These are phyloP conservation scores for Tachycineta bicolor DNA, from an alignment of 2,113 vertebrate genomes.

Conservation along the genomic window DNA sequence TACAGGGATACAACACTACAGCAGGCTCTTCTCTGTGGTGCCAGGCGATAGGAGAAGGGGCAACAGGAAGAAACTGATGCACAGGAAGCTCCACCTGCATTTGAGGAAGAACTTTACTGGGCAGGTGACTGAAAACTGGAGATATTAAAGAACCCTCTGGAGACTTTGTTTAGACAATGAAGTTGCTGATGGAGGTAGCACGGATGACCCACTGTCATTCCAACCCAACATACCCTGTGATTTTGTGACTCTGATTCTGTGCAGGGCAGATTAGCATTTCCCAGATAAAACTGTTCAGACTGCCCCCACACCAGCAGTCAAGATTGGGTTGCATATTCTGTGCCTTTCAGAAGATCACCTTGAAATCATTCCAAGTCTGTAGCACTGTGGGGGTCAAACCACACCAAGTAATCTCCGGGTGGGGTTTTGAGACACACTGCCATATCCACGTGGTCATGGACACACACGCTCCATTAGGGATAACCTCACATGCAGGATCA, in stretches of 20 bases:
- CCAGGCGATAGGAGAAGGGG: background rate
- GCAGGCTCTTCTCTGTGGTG: background rate
- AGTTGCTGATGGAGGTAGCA: background rate
- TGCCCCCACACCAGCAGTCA: too few relatives aligned
- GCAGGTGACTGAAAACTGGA: background rate
- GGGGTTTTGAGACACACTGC: background rate
- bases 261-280: background rate
- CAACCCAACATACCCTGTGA: background rate
- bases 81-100: background rate
- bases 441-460: fast-evolving
- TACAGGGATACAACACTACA: background rate
- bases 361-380: background rate
- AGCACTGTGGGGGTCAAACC: background rate
- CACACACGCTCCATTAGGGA: fast-evolving
- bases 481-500: background rate
- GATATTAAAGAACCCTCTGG: background rate
- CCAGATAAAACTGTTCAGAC: background rate
- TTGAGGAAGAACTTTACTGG: background rate
- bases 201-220: background rate
- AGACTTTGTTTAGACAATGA: background rate
- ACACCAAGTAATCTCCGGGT: fast-evolving
- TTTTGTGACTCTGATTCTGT: background rate
- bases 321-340: background rate
- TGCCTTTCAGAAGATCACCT: background rate
- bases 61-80: background rate